phyloP scores from a whole-genome alignment of 2,888 invertebrate genomes.

The Danaus chrysippus region DNA sequence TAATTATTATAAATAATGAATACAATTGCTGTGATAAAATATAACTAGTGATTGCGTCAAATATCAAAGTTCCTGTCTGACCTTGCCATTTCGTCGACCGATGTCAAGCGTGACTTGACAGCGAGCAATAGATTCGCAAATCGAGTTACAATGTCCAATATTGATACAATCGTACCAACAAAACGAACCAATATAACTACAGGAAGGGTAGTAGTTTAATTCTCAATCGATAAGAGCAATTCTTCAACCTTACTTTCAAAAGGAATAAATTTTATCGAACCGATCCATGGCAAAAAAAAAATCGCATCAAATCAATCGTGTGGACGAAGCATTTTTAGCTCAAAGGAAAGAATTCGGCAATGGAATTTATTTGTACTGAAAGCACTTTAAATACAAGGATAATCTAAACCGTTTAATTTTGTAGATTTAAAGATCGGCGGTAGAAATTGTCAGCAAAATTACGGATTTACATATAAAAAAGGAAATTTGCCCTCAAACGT shows the following conservation, averaged over 20 bases:
- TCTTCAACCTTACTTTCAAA: conserved; percentile 39
- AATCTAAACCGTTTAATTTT: conserved; percentile 6
- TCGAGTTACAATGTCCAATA: conserved; percentile 69
- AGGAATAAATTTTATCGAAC: conserved; percentile 37
- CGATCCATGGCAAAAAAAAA: conserved; percentile 24
- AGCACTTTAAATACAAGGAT: conserved; percentile 9
- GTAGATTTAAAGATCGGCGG: conserved; percentile 7
- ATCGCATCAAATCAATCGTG: conserved; percentile 22
- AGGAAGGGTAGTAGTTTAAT: conserved; percentile 56
- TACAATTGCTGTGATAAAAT: not conserved
- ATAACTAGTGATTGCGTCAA: conserved; percentile 13
- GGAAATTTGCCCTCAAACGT: conserved; percentile 13
- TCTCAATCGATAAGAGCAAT: conserved; percentile 45
- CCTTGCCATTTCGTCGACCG: conserved; percentile 45
- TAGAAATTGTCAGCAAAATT: conserved; percentile 15
- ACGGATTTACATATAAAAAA: conserved; percentile 11
- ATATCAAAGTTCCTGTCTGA: conserved; percentile 28
- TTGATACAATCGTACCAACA: conserved; percentile 71
- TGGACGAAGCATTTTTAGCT: conserved; percentile 18
- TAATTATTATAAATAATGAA: not conserved
- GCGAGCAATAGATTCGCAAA: conserved; percentile 53
- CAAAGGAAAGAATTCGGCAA: conserved; percentile 24
- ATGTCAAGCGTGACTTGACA: conserved; percentile 47
- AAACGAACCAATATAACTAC: conserved; percentile 58
- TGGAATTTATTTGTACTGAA: conserved; percentile 18